These are phyloP conservation scores for Hedychridium roseum DNA, from an alignment of 2,888 invertebrate species.

Conservation along the genomic window DNA sequence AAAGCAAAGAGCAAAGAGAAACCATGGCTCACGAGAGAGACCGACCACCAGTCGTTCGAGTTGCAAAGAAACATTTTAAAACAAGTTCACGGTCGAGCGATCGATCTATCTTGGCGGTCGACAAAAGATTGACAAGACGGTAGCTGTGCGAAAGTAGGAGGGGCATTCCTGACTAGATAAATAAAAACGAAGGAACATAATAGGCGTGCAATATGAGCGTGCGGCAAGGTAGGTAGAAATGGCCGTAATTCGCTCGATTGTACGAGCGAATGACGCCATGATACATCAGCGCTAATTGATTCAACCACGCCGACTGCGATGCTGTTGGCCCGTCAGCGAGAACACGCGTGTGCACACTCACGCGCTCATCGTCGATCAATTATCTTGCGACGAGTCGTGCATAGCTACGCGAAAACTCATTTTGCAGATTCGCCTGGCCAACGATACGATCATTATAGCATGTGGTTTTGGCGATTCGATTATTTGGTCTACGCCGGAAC, in stretches of 20 bases:
- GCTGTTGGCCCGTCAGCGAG: conserved; percentile 1
- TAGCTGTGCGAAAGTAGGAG: too few species aligned
- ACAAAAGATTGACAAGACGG: too few species aligned
- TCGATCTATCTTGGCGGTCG: too few species aligned
- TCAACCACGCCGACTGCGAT: conserved; percentile 23
- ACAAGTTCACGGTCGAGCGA: too few species aligned
- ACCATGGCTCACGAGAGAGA: too few species aligned
- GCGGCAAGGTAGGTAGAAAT: conserved; percentile 15
- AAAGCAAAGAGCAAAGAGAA: too few species aligned
- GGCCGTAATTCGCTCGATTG: conserved; percentile 41
- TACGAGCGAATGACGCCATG: conserved; percentile 42
- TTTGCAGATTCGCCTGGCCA: conserved; percentile 1
- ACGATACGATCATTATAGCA: conserved; percentile 5
- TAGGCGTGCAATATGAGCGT: too few species aligned
- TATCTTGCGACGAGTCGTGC: conserved; percentile 17
- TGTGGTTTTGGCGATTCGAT: conserved; percentile 8
- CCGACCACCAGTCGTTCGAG: too few species aligned
- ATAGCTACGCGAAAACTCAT: conserved; percentile 10
- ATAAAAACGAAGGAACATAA: too few species aligned
- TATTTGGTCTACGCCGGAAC: conserved; percentile 11
- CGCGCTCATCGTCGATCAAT: conserved; percentile 29
- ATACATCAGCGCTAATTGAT: conserved; percentile 47
- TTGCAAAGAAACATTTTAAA: too few species aligned
- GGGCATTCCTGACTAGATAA: too few species aligned
- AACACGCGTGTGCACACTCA: conserved; percentile 20